Conservation (phyloP, 2,888 invertebrate genomes). For the Ormia ochracea region DNA sequence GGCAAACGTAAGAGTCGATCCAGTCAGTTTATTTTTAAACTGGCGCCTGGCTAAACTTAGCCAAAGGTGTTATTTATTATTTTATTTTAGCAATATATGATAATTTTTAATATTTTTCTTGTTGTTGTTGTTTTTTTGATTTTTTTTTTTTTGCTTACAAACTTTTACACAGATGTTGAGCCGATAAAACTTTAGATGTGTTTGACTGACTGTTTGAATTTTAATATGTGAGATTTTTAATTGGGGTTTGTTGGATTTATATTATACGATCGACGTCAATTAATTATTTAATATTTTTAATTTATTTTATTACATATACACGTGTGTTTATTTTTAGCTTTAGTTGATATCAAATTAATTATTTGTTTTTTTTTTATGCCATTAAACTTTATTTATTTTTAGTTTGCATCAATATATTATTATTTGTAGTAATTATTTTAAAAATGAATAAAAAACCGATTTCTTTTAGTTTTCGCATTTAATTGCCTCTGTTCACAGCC, state of each 20-base stretch:
- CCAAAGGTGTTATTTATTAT: constrained; percentile 21
- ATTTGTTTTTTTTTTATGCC: neutral
- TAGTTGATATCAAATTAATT: neutral
- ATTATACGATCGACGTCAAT: neutral
- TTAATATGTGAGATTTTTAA: constrained; percentile 13
- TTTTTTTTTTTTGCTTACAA: constrained; percentile 9
- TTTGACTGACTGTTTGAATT: constrained; percentile 20
- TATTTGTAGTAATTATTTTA: neutral
- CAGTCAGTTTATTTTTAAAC: constrained; percentile 45
- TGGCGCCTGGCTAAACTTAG: constrained; percentile 51
- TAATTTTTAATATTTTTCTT: neutral
- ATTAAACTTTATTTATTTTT: neutral
- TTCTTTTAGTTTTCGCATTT: constrained; percentile 2
- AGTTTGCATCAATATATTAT: neutral
- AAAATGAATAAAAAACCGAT: neutral
- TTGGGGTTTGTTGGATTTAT: constrained; percentile 25
- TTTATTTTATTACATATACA: neutral
- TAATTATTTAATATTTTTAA: constrained; percentile 1
- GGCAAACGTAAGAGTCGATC: constrained; percentile 2
- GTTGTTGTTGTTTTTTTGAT: neutral
- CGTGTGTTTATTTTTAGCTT: constrained; percentile 20
- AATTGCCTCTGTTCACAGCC: constrained; percentile 59
- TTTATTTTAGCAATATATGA: neutral
- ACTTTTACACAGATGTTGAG: constrained; percentile 12
- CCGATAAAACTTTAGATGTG: neutral